Percentiles rank a stretch among this genome's conserved stretches.
Conservation (phyloP, 2,797 vertebrate genomes). For the Enteromius paludinosus region DNA sequence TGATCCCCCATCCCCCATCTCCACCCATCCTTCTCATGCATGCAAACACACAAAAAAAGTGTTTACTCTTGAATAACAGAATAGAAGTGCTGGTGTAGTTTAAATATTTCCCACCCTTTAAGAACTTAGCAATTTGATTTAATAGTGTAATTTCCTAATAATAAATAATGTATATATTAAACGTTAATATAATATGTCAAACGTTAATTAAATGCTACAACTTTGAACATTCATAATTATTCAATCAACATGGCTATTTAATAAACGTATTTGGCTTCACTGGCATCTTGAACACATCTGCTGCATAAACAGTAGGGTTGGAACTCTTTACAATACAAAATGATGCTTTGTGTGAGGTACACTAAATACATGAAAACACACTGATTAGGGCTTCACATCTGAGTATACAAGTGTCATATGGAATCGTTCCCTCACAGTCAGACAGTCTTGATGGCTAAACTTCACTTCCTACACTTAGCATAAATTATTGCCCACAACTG, state of each 20-base stretch:
- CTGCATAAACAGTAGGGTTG: constrained; percentile 4
- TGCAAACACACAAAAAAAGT: constrained; percentile 51
- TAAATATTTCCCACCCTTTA: constrained; percentile 37
- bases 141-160: too few relatives aligned
- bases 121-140: not conserved
- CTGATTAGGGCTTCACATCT: constrained; percentile 36
- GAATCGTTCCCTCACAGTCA: constrained; percentile 6
- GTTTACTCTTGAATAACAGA: constrained; percentile 51
- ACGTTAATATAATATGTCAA: too few relatives aligned
- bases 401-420: constrained; percentile 30
- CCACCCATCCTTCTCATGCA: not conserved
- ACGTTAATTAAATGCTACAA: constrained; percentile 34
- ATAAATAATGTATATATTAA: too few relatives aligned
- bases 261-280: not conserved
- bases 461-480: constrained; percentile 28
- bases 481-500: constrained; percentile 44
- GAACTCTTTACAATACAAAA: constrained; percentile 15
- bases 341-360: constrained; percentile 27
- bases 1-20: constrained; percentile 8
- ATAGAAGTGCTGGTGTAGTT: constrained; percentile 47
- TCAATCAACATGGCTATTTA: constrained; percentile 45
- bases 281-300: constrained; percentile 56
- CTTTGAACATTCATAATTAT: too few relatives aligned
- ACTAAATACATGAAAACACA: constrained; percentile 15
- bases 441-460: not conserved